Conservation (phyloP, 2,797 vertebrate genomes). For the Antrozous pallidus region DNA sequence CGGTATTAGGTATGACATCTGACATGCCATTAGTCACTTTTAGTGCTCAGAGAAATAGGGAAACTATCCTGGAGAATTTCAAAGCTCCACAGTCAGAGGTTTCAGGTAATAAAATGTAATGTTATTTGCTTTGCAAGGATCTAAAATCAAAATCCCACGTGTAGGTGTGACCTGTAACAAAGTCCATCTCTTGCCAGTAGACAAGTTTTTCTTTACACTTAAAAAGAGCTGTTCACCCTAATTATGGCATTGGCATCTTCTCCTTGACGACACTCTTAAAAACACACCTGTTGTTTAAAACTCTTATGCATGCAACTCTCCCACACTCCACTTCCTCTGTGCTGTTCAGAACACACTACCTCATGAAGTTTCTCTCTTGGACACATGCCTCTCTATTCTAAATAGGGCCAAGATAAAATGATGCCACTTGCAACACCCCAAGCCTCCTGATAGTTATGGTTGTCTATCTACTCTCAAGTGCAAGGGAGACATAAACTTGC, state of each 20-base stretch:
- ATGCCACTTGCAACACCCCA: background rate
- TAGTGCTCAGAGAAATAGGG: background rate
- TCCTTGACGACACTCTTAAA: conserved; percentile 4
- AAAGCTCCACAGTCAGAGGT: background rate
- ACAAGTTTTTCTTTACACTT: background rate
- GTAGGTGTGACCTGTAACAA: background rate
- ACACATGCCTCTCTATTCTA: background rate
- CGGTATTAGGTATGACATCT: background rate
- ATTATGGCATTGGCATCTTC: background rate
- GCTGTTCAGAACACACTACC: background rate
- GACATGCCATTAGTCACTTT: background rate
- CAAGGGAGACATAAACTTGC: background rate
- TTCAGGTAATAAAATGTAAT: background rate
- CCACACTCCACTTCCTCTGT: background rate
- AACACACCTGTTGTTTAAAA: background rate
- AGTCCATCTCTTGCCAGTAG: background rate
- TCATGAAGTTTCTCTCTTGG: background rate
- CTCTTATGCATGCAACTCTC: background rate
- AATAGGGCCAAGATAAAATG: background rate
- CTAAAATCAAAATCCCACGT: background rate
- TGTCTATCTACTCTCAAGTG: background rate
- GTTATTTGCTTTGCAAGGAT: background rate
- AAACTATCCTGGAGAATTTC: background rate
- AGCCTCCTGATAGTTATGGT: background rate
- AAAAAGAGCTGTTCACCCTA: conserved; percentile 3